Evolutionary conservation across 2,888 invertebrate genomes (phyloP).

Genomic region (Plemyria rubiginata): DNA sequence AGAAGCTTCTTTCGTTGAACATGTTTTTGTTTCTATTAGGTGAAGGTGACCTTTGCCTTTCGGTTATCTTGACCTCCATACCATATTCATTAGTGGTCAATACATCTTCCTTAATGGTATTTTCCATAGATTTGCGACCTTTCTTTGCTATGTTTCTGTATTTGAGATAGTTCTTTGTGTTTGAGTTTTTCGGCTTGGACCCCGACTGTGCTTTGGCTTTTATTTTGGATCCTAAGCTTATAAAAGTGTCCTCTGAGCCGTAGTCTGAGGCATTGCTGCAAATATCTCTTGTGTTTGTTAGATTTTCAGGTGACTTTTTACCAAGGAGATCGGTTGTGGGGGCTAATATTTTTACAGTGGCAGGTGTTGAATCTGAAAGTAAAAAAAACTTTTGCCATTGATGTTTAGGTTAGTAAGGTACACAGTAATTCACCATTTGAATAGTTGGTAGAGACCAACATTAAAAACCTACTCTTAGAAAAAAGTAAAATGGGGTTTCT

Average conservation of each 20-base stretch:
- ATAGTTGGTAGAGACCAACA: too few relatives aligned
- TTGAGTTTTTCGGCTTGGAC: slow-evolving; percentile 62
- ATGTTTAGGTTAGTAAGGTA: too few relatives aligned
- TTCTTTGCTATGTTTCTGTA: slow-evolving; percentile 69
- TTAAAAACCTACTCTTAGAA: too few relatives aligned
- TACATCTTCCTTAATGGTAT: slow-evolving; percentile 50
- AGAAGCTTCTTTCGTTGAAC: slow-evolving; percentile 53
- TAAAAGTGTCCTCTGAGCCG: slow-evolving; percentile 80
- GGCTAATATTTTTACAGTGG: slow-evolving; percentile 66
- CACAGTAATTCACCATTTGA: too few relatives aligned
- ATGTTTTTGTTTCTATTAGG: slow-evolving; percentile 59
- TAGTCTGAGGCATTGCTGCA: slow-evolving; percentile 78
- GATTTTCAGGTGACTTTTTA: slow-evolving; percentile 49
- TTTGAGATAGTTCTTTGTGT: slow-evolving; percentile 65
- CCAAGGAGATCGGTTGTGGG: slow-evolving; percentile 71
- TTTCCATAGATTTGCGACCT: slow-evolving; percentile 63
- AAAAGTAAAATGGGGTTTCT: slow-evolving; percentile 23
- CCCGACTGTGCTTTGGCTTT: slow-evolving; percentile 78
- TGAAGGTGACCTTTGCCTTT: slow-evolving; percentile 54
- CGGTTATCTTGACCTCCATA: slow-evolving; percentile 73
- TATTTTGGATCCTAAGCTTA: slow-evolving; percentile 80
- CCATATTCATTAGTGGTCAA: slow-evolving; percentile 59
- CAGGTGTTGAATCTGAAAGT: slow-evolving; percentile 61
- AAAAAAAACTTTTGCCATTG: not conserved
- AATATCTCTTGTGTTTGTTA: slow-evolving; percentile 52